Conservation (phyloP, 1,140 invertebrate genomes). For the Venturia canescens region DNA sequence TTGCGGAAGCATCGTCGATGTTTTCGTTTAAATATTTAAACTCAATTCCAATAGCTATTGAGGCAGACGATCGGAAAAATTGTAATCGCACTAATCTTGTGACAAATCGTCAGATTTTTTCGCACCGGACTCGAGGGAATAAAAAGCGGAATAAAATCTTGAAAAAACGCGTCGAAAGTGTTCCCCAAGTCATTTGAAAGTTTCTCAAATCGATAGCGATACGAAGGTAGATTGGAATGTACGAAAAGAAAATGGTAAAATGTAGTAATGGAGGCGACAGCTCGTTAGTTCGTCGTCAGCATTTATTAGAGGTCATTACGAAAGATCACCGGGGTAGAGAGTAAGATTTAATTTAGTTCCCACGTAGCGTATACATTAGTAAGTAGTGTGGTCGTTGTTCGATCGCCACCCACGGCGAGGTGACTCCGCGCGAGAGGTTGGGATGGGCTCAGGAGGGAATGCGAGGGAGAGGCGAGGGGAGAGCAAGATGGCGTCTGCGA, state of each 20-base stretch:
- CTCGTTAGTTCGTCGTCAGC: not conserved
- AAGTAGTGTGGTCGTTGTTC: conserved; percentile 24
- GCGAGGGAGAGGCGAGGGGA: conserved; percentile 19
- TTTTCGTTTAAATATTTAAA: too few species aligned
- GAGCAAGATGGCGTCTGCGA: conserved; percentile 3
- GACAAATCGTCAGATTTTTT: too few species aligned
- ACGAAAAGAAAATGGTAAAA: not conserved
- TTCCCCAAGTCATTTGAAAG: too few species aligned
- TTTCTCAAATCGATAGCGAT: too few species aligned
- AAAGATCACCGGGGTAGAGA: not conserved
- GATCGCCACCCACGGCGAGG: conserved; percentile 51
- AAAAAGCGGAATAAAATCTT: too few species aligned
- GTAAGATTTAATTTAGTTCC: conserved; percentile 39
- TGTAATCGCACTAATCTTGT: too few species aligned
- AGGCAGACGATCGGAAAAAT: too few species aligned
- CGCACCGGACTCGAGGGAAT: too few species aligned
- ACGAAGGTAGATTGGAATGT: too few species aligned
- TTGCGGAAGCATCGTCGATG: too few species aligned
- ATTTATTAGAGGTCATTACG: not conserved
- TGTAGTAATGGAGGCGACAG: not conserved
- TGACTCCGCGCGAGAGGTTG: conserved; percentile 33
- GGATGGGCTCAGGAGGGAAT: conserved; percentile 19
- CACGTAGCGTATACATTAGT: conserved; percentile 41
- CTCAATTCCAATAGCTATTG: too few species aligned
- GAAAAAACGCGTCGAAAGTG: too few species aligned